Evolutionary conservation across 2,797 vertebrate species (phyloP), one percentile per base, ranked within the genome.

Genomic region (Poeciliopsis infans): DNA sequence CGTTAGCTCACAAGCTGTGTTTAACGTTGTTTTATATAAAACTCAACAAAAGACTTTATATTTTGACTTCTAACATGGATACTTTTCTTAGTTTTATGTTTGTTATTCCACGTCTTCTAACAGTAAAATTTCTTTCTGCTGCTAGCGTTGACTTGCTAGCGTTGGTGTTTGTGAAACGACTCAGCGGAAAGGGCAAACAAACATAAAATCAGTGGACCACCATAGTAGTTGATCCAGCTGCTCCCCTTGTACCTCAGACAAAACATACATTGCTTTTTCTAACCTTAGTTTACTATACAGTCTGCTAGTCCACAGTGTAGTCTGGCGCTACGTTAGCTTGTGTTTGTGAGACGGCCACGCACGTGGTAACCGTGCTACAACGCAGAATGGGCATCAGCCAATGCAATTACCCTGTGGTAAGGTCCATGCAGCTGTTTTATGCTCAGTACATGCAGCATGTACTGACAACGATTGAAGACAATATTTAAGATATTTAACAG

Each of bases 111-210:
- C 25, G 12, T 82, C 45, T 75, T 80, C 33, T 55, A 81, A 55
- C 46, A 66, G 39, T 10, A 7, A 74, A 81, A 74, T 86, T 83
- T 80, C 75, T 87, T 75, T 53, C 57, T 74, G 80, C 55, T 31
- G 87, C 88, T 93, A 89, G 82, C 49, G 83, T 90, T 92, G 90
- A 91, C 92, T 84, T 92, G 93, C 93, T 94, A 94, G 85, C 83
- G 83, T n/a, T n/a, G 85, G 36, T 64, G 93, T 91, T 82, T 88
- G 79, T 80, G 77, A 93, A 92, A 76, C 94, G 93, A 94, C 94
- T 93, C 93, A 94, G 94, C 93, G 94, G 91, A 94, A 94, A 51
- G 11, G 18, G 23, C 79, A 88, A 85, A 88, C 85, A 23, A 69
- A n/a, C 66, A 69, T 43, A 43, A 69, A 45, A 69, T n/a, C 41